Evolutionary conservation across 2,113 vertebrate species (phyloP), one percentile per base, ranked within the genome.

Genomic region (Taurulus bubalis): DNA sequence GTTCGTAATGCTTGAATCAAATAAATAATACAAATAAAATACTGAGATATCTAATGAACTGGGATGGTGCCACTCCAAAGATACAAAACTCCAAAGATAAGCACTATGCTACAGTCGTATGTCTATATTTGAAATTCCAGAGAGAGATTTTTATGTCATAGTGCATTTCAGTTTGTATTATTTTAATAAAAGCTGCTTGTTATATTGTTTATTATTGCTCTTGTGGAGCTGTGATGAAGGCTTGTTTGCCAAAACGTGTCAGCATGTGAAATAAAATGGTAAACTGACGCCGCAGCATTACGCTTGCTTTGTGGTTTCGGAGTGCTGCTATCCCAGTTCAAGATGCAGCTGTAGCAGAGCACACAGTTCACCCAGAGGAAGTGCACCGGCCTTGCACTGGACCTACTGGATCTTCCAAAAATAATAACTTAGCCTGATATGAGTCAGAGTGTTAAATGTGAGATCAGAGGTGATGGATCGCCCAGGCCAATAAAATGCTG

Each of bases 1-100:
- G 2, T 36, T 22, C 10, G 68, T 86, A 65, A 79, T 80, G 76
- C 69, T 45, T 51, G 38, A 75, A 18, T 69, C 16, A 84, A 72
- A 77, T 34, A 34, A 4, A 34, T 6, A 34, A 34, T 34, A 34
- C 3, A 34, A 34, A 34, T 34, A 34, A 34, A 34, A 34, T 67
- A 32, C 55, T 45, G 45, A 67, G 47, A 68, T 64, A 74, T 66
- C 30, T 26, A 66, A 63, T 83, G 51, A 80, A 74, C 45, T 0
- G 10, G 2, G 16, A 38, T 22, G 55, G 20, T 53, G 20, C n/a
- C 16, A 28, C 40, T 42, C 16, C 56, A 22, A 51, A 79, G 70
- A 65, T 47, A 60, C 14, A 7, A 16, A 53, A n/a, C 51, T 53
- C 8, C 47, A 49, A 49, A 49, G 4, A 49, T 49, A 15, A 28